Conservation (phyloP, 2,888 invertebrate species). For the Heliconius ethilla region DNA sequence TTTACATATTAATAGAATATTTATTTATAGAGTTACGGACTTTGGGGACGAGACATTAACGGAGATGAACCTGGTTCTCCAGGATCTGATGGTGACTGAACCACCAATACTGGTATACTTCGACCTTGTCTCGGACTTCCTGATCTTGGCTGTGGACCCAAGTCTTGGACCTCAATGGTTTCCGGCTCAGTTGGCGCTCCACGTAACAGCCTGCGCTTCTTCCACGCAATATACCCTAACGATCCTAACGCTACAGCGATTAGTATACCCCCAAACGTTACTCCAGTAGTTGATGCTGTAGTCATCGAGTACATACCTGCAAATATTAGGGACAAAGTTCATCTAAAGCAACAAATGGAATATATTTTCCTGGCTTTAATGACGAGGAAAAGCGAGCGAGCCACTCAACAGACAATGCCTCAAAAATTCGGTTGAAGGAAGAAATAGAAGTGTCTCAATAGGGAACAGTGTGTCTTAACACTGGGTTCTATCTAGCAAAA, state of each 20-base stretch:
- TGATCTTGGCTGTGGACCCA: slow-evolving; percentile 42
- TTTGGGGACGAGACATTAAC: slow-evolving; percentile 42
- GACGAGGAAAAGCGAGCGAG: too few species aligned
- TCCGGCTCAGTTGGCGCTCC: slow-evolving; percentile 49
- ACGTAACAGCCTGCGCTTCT: slow-evolving; percentile 60
- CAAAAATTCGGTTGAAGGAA: too few species aligned
- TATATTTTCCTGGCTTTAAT: too few species aligned
- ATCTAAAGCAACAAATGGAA: slow-evolving; percentile 17
- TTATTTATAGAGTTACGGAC: slow-evolving; percentile 11
- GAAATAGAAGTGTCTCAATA: too few species aligned
- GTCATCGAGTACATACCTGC: slow-evolving; percentile 71
- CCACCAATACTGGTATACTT: slow-evolving; percentile 53
- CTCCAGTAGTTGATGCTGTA: slow-evolving; percentile 69
- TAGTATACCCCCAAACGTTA: slow-evolving; percentile 63
- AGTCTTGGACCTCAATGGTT: slow-evolving; percentile 57
- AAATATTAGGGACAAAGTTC: slow-evolving; percentile 39
- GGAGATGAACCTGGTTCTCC: slow-evolving; percentile 53
- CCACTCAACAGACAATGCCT: too few species aligned
- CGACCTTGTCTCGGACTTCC: slow-evolving; percentile 47
- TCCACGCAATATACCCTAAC: slow-evolving; percentile 65
- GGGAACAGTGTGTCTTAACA: too few species aligned
- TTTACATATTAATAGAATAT: neutral
- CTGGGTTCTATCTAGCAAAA: too few species aligned
- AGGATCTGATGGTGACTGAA: slow-evolving; percentile 63
- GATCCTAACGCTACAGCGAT: slow-evolving; percentile 54